A percentile compares a stretch with the other conserved stretches of the same genome.
phyloP scores from a whole-genome alignment of 2,113 vertebrate genomes.

The Sebastes fasciatus region DNA sequence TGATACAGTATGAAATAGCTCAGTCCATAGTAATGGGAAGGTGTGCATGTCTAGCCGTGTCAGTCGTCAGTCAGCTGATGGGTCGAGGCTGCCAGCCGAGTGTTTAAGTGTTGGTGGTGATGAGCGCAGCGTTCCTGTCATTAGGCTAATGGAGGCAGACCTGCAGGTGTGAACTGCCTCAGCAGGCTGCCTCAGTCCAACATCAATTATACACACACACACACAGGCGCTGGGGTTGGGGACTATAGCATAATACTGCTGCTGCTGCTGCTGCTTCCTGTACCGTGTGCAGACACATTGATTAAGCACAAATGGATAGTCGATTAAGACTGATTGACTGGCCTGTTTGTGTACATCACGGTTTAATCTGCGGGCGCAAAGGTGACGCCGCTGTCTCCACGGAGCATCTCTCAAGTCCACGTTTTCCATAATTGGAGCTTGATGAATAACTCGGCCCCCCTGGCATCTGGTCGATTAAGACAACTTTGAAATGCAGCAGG shows the following conservation, averaged over 20 bases:
- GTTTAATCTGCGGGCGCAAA: conserved; percentile 39
- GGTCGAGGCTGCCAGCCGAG: conserved; percentile 34
- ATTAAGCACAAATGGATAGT: conserved; percentile 46
- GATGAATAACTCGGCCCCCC: neutral
- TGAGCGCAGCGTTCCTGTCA: conserved; percentile 70
- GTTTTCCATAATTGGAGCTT: conserved; percentile 19
- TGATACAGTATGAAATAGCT: conserved; percentile 25
- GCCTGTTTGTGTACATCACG: conserved; percentile 28
- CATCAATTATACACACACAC: conserved; percentile 46
- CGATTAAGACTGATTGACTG: conserved; percentile 41
- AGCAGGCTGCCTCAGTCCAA: conserved; percentile 45
- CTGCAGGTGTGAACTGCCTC: conserved; percentile 71
- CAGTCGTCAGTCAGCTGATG: conserved; percentile 45
- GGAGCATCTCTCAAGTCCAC: conserved; percentile 6
- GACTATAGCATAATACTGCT: neutral
- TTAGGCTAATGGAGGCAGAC: conserved; percentile 73
- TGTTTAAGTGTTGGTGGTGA: conserved; percentile 55
- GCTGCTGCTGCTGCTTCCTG: conserved; percentile 14
- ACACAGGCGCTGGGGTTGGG: neutral
- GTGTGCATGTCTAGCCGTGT: conserved; percentile 6
- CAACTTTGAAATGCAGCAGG: conserved; percentile 1
- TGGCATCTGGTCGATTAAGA: conserved; percentile 16
- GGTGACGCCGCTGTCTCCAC: conserved; percentile 24
- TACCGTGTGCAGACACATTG: conserved; percentile 49
- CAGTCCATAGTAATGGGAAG: neutral